Evolutionary conservation across 2,888 invertebrate species (phyloP).

Genomic region (Chironomus tentans): DNA sequence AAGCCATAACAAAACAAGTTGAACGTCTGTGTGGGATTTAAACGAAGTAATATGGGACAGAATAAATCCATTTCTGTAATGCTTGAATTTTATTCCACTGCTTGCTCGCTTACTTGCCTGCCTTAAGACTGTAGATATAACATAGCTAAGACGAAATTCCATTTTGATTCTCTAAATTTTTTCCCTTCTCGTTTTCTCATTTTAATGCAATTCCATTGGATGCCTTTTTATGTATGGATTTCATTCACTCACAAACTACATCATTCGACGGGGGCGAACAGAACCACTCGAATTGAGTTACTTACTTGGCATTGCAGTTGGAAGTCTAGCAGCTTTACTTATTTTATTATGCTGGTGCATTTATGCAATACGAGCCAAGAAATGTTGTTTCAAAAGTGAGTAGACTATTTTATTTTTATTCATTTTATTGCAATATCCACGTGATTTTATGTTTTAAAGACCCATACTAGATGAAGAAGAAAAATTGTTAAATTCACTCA

Average conservation of each 20-base stretch:
- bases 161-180: slow-evolving; percentile 6
- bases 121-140: not conserved
- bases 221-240: slow-evolving; percentile 29
- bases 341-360: slow-evolving; percentile 49
- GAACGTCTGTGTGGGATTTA: not conserved
- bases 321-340: slow-evolving; percentile 47
- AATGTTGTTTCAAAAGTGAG: slow-evolving; percentile 56
- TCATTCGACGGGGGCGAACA: slow-evolving; percentile 32
- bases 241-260: too few relatives aligned
- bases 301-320: slow-evolving; percentile 49
- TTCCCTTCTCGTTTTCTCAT: not conserved
- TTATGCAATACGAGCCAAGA: slow-evolving; percentile 50
- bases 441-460: not conserved
- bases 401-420: slow-evolving; percentile 30
- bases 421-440: not conserved
- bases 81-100: not conserved
- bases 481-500: not conserved
- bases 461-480: not conserved
- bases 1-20: too few relatives aligned
- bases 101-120: not conserved
- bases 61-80: not conserved
- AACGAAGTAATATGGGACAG: not conserved
- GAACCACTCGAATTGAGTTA: slow-evolving; percentile 54
- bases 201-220: not conserved
- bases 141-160: not conserved